Evolutionary conservation across 2,888 invertebrate genomes (phyloP), one percentile per base, ranked within the genome.

Genomic region (Hesperia comma): DNA sequence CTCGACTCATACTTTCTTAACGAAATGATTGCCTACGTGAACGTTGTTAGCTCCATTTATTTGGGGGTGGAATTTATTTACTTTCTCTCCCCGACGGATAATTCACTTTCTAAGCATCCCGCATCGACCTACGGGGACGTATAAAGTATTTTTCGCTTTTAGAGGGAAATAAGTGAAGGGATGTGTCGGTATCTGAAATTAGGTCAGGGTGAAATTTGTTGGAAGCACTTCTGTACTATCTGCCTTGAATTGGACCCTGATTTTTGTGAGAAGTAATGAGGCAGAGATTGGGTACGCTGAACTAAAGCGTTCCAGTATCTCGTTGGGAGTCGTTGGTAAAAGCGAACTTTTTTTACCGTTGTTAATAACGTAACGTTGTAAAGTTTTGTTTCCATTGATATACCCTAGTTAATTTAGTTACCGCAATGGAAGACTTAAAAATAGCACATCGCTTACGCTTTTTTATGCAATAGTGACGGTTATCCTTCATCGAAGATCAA

Each of bases 21-120:
- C 89, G 88, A 89, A 91, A 92, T 90, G 90, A 92, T 91, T 90
- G 90, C 88, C 87, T 89, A 90, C 90, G 88, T 92, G 90, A 82
- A 85, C 81, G 83, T 89, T 88, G 88, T 90, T 89, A 89, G 88
- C 79, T 80, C 85, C 87, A 87, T 90, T 90, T 91, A 89, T 90
- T 88, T 87, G 83, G 85, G 82, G 85, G 63, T 51, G 57, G 84
- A 84, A 85, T 90, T 88, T 91, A 89, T 91, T 91, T 89, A 86
- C 88, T 83, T 84, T 81, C 80, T 76, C 79, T 87, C 88, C 87
- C 89, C 72, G 70, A 85, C 80, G 88, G 88, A 88, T 91, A 90
- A 91, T 91, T 90, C 87, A 88, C 84, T 90, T 90, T 89, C 87
- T 89, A 86, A 89, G 86, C 86, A 88, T 86, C 83, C 78, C 82